Conservation (phyloP, 2,113 vertebrate species). For the Grallaria varia region DNA sequence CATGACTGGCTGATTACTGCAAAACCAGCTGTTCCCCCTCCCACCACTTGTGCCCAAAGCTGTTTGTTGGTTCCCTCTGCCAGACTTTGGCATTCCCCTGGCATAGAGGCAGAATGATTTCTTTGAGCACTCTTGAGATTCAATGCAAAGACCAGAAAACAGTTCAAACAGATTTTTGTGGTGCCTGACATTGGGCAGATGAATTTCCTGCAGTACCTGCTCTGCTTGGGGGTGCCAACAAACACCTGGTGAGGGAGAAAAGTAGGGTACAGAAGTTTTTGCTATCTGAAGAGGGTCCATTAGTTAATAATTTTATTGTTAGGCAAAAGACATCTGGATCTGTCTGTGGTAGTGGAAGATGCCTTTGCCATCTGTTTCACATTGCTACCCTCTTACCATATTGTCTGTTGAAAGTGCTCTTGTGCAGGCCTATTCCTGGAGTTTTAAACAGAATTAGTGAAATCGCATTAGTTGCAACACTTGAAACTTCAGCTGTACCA, state of each 20-base stretch:
- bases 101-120: not conserved
- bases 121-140: not conserved
- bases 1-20: not conserved
- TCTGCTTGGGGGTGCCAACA: not conserved
- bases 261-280: not conserved
- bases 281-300: not conserved
- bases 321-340: not conserved
- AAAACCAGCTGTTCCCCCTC: not conserved
- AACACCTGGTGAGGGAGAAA: not conserved
- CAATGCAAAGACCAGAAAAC: not conserved
- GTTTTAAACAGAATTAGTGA: not conserved
- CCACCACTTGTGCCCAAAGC: not conserved
- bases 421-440: fast-evolving
- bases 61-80: not conserved
- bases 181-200: not conserved
- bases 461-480: not conserved
- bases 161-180: not conserved
- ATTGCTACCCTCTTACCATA: fast-evolving
- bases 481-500: not conserved
- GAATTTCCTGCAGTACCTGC: not conserved
- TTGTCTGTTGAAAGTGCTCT: not conserved
- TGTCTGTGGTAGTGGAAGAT: not conserved
- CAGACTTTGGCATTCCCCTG: not conserved
- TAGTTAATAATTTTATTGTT: not conserved
- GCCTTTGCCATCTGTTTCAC: not conserved